A percentile compares a stretch with the other conserved stretches of the same genome.
phyloP scores from a whole-genome alignment of 2,888 invertebrate species.

The Netelia melanura region DNA sequence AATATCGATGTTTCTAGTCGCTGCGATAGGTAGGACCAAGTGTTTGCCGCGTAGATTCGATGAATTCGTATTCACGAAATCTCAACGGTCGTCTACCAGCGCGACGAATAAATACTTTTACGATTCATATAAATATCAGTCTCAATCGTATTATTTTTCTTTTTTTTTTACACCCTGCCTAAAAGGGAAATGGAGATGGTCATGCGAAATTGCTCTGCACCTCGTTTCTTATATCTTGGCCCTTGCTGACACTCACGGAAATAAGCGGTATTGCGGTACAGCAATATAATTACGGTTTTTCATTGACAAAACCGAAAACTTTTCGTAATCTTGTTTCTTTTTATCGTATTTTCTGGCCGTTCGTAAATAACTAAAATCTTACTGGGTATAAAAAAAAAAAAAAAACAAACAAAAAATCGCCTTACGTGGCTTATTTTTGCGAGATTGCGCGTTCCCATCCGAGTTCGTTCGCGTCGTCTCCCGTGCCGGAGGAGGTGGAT shows the following conservation, averaged over 20 bases:
- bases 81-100: constrained; percentile 50
- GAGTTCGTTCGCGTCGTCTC: constrained; percentile 9
- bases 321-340: constrained; percentile 22
- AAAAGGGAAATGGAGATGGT: constrained; percentile 80
- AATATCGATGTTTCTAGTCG: constrained; percentile 75
- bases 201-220: constrained; percentile 81
- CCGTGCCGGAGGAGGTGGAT: neutral
- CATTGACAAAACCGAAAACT: constrained; percentile 41
- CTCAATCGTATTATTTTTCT: constrained; percentile 75
- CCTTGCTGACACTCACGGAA: constrained; percentile 68
- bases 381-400: constrained; percentile 1
- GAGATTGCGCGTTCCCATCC: neutral
- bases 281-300: constrained; percentile 44
- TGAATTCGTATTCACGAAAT: neutral
- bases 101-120: constrained; percentile 77
- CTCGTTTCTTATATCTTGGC: constrained; percentile 67
- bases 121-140: constrained; percentile 82
- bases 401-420: constrained; percentile 16
- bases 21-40: constrained; percentile 47
- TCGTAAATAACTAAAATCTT: constrained; percentile 42
- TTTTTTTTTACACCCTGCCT: constrained; percentile 79
- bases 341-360: constrained; percentile 43
- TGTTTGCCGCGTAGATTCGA: constrained; percentile 36
- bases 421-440: constrained; percentile 18
- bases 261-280: constrained; percentile 24